phyloP scores from a whole-genome alignment of 2,888 invertebrate genomes.

The Andrena fulva region DNA sequence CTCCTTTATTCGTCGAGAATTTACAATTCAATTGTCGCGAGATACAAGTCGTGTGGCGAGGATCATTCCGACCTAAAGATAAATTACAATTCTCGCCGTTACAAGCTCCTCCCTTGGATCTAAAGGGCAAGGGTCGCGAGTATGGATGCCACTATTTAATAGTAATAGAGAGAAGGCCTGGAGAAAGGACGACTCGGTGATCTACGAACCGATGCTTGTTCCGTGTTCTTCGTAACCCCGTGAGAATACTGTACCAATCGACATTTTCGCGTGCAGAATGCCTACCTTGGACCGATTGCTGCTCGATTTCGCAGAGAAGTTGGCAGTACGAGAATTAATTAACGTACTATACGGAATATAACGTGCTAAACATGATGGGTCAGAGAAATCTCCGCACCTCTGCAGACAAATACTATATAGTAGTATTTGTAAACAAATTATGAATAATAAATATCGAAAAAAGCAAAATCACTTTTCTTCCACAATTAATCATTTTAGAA shows the following conservation, averaged over 20 bases:
- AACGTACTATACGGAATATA: conserved; percentile 41
- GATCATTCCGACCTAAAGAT: conserved; percentile 9
- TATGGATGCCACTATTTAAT: conserved; percentile 17
- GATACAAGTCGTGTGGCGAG: conserved; percentile 29
- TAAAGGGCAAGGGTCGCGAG: conserved; percentile 18
- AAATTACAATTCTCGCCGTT: conserved; percentile 24
- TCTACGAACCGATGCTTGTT: conserved; percentile 13
- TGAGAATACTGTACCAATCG: neutral
- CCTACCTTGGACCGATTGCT: conserved; percentile 3
- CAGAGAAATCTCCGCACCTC: conserved; percentile 16
- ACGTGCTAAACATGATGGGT: conserved; percentile 18
- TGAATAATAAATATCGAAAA: neutral
- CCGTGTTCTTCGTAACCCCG: neutral
- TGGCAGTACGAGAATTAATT: conserved; percentile 70
- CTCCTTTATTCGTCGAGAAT: conserved; percentile 46
- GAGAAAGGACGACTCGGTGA: conserved; percentile 17
- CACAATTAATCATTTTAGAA: too few relatives aligned
- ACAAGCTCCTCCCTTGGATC: conserved; percentile 18
- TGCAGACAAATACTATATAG: neutral
- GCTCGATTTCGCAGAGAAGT: conserved; percentile 29
- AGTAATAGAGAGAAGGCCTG: conserved; percentile 26
- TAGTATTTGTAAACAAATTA: neutral
- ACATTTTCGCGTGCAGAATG: conserved; percentile 21
- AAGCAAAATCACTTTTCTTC: neutral
- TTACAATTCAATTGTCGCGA: conserved; percentile 36